Base-by-base conservation (phyloP, 2,113 vertebrate genomes). In the Calonectris borealis region DNA sequence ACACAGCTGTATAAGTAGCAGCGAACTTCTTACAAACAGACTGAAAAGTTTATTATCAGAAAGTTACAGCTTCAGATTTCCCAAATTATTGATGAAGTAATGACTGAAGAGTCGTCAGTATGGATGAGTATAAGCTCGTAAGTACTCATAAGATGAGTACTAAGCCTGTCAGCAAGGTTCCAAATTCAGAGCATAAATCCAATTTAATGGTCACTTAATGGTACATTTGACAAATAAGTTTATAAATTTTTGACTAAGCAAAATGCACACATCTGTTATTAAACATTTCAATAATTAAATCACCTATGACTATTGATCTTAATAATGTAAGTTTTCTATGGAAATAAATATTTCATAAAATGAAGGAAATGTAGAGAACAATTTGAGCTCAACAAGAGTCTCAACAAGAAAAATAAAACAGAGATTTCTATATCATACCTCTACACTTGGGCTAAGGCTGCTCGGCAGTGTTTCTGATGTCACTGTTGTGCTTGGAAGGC, bases 391-490 rank as follows among this genome's bases (percentile, higher is more conserved):
- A 11, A 40, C 40, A 90, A 94, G 1, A 70, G 25, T 38, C 80
- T 90, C 58, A 79, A 84, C 5, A 42, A 52, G 61, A 90, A 89
- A 75, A 85, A 69, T 2, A 60, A 27, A 87, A 7, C 40, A 57
- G 22, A 20, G 10, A 52, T 85, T 90, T 85, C 75, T 40, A 0
- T 20, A 38, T 69, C 97, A 96, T 98, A 99, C 99, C 99, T 99
- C 99, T 96, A 98, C 97, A 97, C 98, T 98, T 96, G 99, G 99
- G 96, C 99, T 99, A 98, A 99, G 98, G 98, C 99, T 99, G 97
- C 98, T 98, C 29, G 99, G 99, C 96, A 99, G 97, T 29, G 98
- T 99, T 97, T 99, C 99, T 88, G 99, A 99, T 93, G 99, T 99
- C 94, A 99, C 98, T 77, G 99, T 98, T 92, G 99, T 98, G 97